Conservation (phyloP, 1,140 invertebrate genomes). For the Dreissena rostriformis region DNA sequence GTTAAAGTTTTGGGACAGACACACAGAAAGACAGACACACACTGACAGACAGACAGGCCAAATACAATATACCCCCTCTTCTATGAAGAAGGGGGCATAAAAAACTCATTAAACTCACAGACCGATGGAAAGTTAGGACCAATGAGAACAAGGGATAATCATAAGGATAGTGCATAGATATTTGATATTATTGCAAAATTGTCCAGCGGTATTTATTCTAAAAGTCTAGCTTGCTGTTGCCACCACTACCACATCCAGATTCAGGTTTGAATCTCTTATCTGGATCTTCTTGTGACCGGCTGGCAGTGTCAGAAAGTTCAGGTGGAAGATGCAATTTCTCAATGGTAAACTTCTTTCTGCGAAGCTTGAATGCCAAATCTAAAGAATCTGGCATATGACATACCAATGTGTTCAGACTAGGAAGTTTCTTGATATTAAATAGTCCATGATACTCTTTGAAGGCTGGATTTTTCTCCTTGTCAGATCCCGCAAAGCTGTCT, state of each 20-base stretch:
- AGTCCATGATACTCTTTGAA: constrained; percentile 92
- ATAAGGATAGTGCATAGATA: too few relatives aligned
- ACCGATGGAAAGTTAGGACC: too few relatives aligned
- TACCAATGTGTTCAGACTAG: constrained; percentile 87
- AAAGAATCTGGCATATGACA: constrained; percentile 87
- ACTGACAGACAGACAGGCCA: too few relatives aligned
- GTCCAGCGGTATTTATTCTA: too few relatives aligned
- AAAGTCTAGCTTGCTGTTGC: constrained; percentile 66
- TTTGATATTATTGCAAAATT: too few relatives aligned
- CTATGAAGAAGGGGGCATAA: too few relatives aligned
- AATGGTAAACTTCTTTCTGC: constrained; percentile 91
- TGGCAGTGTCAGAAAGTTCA: constrained; percentile 87
- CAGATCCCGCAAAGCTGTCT: constrained; percentile 91
- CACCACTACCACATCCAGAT: constrained; percentile 33
- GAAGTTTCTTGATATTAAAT: constrained; percentile 86
- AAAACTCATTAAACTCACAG: too few relatives aligned
- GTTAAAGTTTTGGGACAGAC: too few relatives aligned
- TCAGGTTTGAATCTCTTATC: constrained; percentile 36
- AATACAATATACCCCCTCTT: too few relatives aligned
- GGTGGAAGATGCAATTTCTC: constrained; percentile 94
- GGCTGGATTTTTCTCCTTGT: constrained; percentile 89
- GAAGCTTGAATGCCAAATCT: constrained; percentile 92
- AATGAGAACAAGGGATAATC: too few relatives aligned
- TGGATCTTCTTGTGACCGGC: constrained; percentile 85
- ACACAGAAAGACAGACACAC: too few relatives aligned